phyloP scores from a whole-genome alignment of 2,797 vertebrate species.

The Ambastaia sidthimunki region DNA sequence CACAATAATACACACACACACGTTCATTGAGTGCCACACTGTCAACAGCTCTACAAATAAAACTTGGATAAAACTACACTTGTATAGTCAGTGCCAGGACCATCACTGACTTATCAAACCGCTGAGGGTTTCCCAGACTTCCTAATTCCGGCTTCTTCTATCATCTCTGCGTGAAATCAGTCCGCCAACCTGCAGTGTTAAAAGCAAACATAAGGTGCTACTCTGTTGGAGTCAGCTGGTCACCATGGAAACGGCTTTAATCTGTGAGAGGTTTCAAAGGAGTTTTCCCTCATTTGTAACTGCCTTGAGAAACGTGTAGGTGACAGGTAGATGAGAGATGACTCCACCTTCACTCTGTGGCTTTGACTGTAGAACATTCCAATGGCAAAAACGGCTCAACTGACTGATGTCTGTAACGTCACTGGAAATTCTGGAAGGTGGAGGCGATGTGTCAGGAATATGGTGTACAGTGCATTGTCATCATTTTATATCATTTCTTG shows the following conservation, averaged over 20 bases:
- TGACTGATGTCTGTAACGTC: neutral
- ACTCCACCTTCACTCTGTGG: conserved; percentile 17
- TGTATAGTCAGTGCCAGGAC: neutral
- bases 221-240: conserved; percentile 48
- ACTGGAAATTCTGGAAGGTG: no score
- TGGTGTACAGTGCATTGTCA: neutral
- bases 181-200: neutral
- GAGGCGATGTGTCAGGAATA: no score
- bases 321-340: conserved; percentile 68
- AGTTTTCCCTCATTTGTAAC: conserved; percentile 71
- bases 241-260: conserved; percentile 47
- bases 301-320: conserved; percentile 61
- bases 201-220: conserved; percentile 35
- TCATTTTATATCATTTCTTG: no score
- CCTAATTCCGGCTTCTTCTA: neutral
- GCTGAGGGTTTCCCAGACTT: neutral
- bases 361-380: conserved; percentile 12
- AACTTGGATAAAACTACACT: neutral
- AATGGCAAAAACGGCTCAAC: neutral
- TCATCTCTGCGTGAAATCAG: neutral
- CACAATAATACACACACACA: neutral
- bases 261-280: neutral
- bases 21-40: neutral
- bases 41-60: neutral
- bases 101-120: neutral